Percentiles rank a stretch among this genome's conserved stretches.
Conservation (phyloP, 2,888 invertebrate species). For the Platycheirus albimanus region DNA sequence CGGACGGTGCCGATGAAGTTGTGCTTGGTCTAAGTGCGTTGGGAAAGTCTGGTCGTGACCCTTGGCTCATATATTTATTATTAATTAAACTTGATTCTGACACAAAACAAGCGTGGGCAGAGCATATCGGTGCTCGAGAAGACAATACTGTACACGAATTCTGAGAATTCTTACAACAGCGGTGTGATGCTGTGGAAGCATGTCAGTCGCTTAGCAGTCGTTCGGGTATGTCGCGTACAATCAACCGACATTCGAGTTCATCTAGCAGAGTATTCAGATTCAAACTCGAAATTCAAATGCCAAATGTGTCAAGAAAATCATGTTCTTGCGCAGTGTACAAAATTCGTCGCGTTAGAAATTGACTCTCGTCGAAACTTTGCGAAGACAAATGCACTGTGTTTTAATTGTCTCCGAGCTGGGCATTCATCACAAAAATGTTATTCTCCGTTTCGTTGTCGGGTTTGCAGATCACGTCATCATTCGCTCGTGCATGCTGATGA, state of each 20-base stretch:
- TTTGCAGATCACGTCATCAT: conserved; percentile 18
- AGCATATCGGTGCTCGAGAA: not conserved
- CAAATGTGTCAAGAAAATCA: conserved; percentile 8
- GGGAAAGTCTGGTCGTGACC: not conserved
- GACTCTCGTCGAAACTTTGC: conserved; percentile 2
- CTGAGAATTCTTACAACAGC: conserved; percentile 12
- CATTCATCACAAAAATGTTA: not conserved
- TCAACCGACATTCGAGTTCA: not conserved
- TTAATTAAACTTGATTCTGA: conserved; percentile 5
- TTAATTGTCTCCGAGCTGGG: no score
- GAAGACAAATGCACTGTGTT: conserved; percentile 10
- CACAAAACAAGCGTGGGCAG: not conserved
- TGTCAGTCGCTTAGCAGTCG: conserved; percentile 13
- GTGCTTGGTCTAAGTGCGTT: conserved; percentile 6
- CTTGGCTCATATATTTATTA: conserved; percentile 8
- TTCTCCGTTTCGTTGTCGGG: not conserved
- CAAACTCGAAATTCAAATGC: not conserved
- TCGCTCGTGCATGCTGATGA: not conserved
- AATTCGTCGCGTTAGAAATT: not conserved
- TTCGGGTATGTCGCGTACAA: not conserved
- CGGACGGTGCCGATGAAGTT: conserved; percentile 17
- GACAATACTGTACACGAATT: not conserved
- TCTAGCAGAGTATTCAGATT: not conserved
- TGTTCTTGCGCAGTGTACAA: not conserved
- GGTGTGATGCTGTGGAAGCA: conserved; percentile 13